phyloP scores from a whole-genome alignment of 2,113 vertebrate species.

The Lepus americanus region DNA sequence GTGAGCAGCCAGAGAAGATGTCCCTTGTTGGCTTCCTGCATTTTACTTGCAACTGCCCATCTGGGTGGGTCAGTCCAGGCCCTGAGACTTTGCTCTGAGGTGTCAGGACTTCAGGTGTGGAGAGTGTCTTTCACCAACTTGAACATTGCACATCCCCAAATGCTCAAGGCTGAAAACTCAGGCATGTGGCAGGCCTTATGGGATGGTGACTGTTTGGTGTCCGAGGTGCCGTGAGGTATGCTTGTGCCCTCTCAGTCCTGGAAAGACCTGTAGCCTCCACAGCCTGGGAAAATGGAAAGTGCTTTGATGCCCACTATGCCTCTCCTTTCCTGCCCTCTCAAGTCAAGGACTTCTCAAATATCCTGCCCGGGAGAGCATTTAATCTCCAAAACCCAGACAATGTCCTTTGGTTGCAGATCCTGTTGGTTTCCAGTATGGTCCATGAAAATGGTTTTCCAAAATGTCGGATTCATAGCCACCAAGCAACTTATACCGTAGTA shows the following conservation, averaged over 20 bases:
- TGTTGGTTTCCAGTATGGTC: background rate
- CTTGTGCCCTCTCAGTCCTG: background rate
- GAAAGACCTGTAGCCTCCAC: background rate
- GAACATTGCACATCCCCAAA: background rate
- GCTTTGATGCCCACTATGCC: rapidly evolving
- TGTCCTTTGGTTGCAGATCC: background rate
- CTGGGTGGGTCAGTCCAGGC: background rate
- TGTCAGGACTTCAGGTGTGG: background rate
- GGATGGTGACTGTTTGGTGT: background rate
- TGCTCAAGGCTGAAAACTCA: background rate
- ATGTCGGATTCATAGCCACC: background rate
- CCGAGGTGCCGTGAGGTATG: background rate
- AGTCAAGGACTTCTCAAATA: background rate
- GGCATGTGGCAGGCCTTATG: background rate
- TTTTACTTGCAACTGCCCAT: background rate
- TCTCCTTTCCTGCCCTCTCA: background rate
- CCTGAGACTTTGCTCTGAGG: background rate
- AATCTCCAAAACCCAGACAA: background rate
- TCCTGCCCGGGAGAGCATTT: background rate
- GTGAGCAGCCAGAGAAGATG: background rate
- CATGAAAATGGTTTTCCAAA: conserved; percentile 31
- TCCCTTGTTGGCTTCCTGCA: background rate
- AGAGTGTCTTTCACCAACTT: background rate
- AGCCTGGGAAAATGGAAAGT: background rate
- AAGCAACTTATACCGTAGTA: background rate